Base-by-base conservation (phyloP, 2,113 vertebrate species). In the Brienomyrus longianalis region DNA sequence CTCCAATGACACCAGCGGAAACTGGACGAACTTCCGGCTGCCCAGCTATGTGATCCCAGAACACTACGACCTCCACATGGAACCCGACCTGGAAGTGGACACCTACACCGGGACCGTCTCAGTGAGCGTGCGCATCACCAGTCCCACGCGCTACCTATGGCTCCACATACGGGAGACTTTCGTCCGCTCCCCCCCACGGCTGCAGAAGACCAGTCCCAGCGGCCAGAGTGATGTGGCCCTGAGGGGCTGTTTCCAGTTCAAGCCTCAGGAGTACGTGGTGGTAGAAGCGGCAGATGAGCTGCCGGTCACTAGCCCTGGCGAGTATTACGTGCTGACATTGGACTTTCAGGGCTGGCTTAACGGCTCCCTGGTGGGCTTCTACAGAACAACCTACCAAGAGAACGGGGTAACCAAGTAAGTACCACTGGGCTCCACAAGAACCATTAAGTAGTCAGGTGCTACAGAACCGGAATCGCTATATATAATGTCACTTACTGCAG, bases 291-390 rank as follows among this genome's bases (percentile, higher is more conserved):
- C 70, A 0, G 45, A 94, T 74, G 86, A 93, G 5, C 94, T 98
- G 39, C 1, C 85, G 0, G 50, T 86, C 86, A 92, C 90, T 0
- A 0, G 0, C 0, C 83, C 50, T 3, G 93, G 0, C 0, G 91
- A 95, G 0, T 77, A 77, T 9, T 99, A 98, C 2, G 19, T 94
- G 5, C 96, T 99, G 77, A 97, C 93, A 6, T 88, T 99, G 95
- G 93, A 97, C 91, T 99, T 99, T 93, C 94, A 96, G 52, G 98
- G 98, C 90, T 96, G 95, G 96, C 96, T 99, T 83, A 97, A 97
- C 0, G 96, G 96, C 89, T 98, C 98, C 0, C 95, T 99, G 45
- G 98, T 99, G 91, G 98, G 98, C 0, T 99, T 99, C 92, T 99
- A 99, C 90, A 96, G 94, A 88, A 98, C 98, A 31, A 96, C 97